Base-by-base conservation (phyloP, 2,888 invertebrate genomes). In the Gasteruption jaculator region DNA sequence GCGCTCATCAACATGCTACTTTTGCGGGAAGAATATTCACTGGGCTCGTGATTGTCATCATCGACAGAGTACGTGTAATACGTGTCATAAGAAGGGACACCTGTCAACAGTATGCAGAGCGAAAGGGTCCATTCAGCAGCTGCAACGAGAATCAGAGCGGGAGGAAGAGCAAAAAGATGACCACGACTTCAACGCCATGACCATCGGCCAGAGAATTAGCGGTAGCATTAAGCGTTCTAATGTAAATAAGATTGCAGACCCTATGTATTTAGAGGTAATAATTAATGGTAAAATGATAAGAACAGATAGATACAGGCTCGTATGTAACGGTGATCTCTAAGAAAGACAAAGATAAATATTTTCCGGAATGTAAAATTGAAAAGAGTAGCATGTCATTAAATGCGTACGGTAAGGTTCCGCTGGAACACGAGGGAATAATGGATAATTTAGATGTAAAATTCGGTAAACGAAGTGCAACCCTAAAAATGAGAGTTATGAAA, bases 241-340 rank as follows among this genome's bases (percentile, higher is more conserved):
- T 29, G 12, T 29, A 29, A 29, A 7, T 7, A 12, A 10, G n/a
- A n/a, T n/a, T n/a, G n/a, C n/a, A n/a, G 20, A 20, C 11, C 41
- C 35, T 18, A 41, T 41, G 29, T 29, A 29, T 7, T n/a, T 41
- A 2, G 18, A 41, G n/a, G 46, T 51, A 34, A 36, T 19, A 11
- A 11, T 49, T 31, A 45, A 50, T n/a, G 37, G 36, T 12, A 43
- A 26, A 11, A 12, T n/a, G 1, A 21, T 51, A 33, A 26, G 37
- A 20, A 53, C 51, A 44, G 45, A 37, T 55, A 16, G 56, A 55
- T 26, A 48, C 48, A 7, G 56, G 54, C 11, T 42, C 54, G 20
- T 49, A 50, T 30, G 38, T 41, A 24, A 15, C 46, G 22, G 44
- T 46, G 16, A 50, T 50, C n/a, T 45, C 44, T 14, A 45, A 40